Conservation (phyloP, 2,797 vertebrate genomes). For the Semotilus atromaculatus region DNA sequence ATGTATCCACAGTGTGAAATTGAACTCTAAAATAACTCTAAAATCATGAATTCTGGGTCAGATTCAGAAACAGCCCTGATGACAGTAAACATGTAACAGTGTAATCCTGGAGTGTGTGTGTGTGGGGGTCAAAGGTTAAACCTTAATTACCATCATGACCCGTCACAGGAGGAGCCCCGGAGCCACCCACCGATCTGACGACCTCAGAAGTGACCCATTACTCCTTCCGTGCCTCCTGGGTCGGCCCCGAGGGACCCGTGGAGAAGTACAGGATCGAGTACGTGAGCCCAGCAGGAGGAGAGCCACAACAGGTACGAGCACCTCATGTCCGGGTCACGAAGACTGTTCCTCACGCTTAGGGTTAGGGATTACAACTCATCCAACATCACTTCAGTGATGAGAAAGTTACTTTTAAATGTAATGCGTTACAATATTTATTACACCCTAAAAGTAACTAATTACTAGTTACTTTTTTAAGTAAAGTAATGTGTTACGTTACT, state of each 20-base stretch:
- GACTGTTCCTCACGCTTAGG: background rate
- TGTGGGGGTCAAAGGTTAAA: slow-evolving; percentile 42
- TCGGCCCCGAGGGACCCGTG: slow-evolving; percentile 84
- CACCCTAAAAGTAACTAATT: background rate
- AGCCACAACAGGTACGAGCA: slow-evolving; percentile 80
- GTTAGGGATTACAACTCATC: background rate
- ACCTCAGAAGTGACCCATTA: slow-evolving; percentile 91
- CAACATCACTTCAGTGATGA: background rate
- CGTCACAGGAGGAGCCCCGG: slow-evolving; percentile 75
- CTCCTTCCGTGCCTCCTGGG: slow-evolving; percentile 93
- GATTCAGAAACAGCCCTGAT: background rate
- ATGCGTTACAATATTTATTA: background rate
- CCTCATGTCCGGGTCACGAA: background rate
- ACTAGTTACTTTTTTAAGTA: background rate
- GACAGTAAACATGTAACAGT: background rate
- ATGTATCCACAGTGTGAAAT: background rate
- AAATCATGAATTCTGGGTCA: background rate
- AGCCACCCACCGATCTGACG: slow-evolving; percentile 87
- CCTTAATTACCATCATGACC: slow-evolving; percentile 6
- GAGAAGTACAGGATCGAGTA: slow-evolving; percentile 94
- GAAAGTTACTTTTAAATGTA: background rate
- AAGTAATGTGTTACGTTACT: background rate
- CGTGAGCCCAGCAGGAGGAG: slow-evolving; percentile 83
- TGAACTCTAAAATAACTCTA: background rate
- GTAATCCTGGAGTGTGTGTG: background rate